Evolutionary conservation across 2,888 invertebrate species (phyloP), one percentile per base, ranked within the genome.

Genomic region (Volucella zonaria): DNA sequence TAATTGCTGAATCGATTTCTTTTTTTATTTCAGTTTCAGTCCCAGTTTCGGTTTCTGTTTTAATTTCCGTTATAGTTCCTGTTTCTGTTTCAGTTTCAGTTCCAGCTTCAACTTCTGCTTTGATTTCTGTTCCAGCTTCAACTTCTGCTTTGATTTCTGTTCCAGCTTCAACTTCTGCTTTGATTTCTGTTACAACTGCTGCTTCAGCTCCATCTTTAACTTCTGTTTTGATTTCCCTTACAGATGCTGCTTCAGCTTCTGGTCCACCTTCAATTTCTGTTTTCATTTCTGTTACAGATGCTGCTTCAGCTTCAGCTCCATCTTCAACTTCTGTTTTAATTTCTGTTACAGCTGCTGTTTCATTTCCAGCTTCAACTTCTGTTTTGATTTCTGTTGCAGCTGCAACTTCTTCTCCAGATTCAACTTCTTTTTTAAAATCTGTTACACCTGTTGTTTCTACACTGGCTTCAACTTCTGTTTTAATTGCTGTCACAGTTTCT

Each of bases 151-250:
- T 76, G 2, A 70, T 56, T 49, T 75, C 62, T 14, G 56, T 8
- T 12, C n/a, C 3, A 23, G 45, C 4, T 58, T 6, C 31, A 1
- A 6, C 2, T 31, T 3, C 31, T 1, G 31, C 6, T 31, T 31
- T 31, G 0, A 31, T 31, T 4, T 6, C 6, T 6, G 31, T 31
- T 31, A 31, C 31, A 31, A 1, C 0, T 31, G 4, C 31, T 31
- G 4, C 6, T 31, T 31, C 31, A 6, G 0, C 6, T 31, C 31
- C 31, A 31, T 0, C 31, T 18, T 15, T 54, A 14, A 15, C 2
- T 54, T 54, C 73, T 14, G 8, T 40, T 47, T 76, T 76, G 2
- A 70, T 56, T 49, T 75, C 62, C 11, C 45, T 8, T 12, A 12
- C 3, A 23, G 45, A 3, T 58, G 31, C 31, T n/a, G n/a, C n/a